Evolutionary conservation across 2,797 vertebrate species (phyloP), one percentile per base, ranked within the genome.

Genomic region (Calcarius lapponicus): DNA sequence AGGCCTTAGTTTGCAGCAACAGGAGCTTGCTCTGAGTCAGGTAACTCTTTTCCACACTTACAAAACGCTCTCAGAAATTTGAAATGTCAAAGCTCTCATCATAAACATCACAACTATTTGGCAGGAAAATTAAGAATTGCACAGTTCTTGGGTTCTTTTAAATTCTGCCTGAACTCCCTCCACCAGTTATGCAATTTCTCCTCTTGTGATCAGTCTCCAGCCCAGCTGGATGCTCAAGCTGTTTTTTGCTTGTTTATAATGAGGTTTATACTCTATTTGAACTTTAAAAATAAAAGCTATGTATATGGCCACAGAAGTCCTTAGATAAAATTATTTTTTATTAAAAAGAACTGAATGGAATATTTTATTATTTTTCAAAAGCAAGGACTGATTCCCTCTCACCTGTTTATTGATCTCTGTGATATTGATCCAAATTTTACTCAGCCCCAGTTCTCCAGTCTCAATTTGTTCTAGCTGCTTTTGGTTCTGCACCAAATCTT

Each of bases 351-450:
- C 18, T 22, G 9, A 96, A 69, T 43, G 4, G 45, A 38, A 25
- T 65, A 25, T 78, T 92, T 89, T 15, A 65, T 62, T 47, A 29
- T 85, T 82, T 92, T 90, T 65, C 45, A 87, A 95, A 94, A 91
- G 26, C 25, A 76, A 42, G 91, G 14, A 74, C 58, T 56, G 76
- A 56, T 48, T 38, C 38, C 22, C 32, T 80, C 95, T 94, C 96
- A 99, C 99, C 99, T 99, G 99, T 96, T 98, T 98, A 96, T 98
- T 99, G 80, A 99, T 98, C 90, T 99, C 99, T 60, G 99, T 99
- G 50, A 99, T 98, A 97, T 99, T 99, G 81, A 98, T 98, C 99
- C 99, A 99, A 76, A 99, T 97, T 97, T 98, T 99, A 96, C 72
- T 98, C 92, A 99, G 94, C 18, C 99, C 99, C 69, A 97, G 98